Evolutionary conservation across 2,797 vertebrate species (phyloP).

Genomic region (Chrysolophus pictus): DNA sequence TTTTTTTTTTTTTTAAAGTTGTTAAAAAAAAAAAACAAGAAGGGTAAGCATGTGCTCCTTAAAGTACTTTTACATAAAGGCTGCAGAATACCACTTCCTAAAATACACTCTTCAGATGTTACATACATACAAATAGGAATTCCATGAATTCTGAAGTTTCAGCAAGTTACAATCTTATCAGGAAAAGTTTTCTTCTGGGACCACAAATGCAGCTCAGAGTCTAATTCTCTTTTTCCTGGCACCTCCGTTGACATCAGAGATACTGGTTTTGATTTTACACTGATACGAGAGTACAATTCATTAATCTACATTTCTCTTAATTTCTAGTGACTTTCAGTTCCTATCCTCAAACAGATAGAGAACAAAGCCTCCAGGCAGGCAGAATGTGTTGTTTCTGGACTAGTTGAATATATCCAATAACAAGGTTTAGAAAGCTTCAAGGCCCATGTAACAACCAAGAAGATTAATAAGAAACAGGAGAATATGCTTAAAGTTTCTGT

Average conservation of each 20-base stretch:
- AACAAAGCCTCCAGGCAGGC: not conserved
- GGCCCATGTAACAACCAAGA: not conserved
- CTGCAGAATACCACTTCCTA: not conserved
- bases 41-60: not conserved
- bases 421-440: not conserved
- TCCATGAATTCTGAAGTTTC: not conserved
- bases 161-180: not conserved
- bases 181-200: not conserved
- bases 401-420: not conserved
- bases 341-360: not conserved
- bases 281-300: not conserved
- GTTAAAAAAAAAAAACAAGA: not conserved
- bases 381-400: not conserved
- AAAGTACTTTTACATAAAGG: not conserved
- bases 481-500: not conserved
- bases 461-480: slow-evolving; percentile 20
- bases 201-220: not conserved
- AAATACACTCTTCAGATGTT: not conserved
- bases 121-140: not conserved
- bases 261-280: not conserved
- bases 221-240: not conserved
- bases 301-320: not conserved
- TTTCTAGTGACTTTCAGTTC: not conserved
- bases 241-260: not conserved
- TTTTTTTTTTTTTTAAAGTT: too few species aligned